Base-by-base conservation (phyloP, 2,797 vertebrate species). In the Spinus pinus region DNA sequence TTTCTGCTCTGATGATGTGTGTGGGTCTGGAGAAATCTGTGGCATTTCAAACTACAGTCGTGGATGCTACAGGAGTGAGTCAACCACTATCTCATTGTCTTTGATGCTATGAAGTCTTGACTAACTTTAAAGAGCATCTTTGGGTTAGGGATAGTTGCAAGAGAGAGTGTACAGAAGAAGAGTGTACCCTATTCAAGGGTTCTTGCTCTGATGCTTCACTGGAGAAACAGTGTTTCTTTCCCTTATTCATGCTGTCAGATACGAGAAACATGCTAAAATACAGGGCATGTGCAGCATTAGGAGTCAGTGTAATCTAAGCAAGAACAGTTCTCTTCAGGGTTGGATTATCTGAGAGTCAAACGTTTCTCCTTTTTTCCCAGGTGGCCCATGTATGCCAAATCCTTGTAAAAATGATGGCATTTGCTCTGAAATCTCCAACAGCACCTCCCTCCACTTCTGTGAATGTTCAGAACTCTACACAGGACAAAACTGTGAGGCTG, bases 31-130 rank as follows among this genome's bases (percentile, higher is more conserved):
- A 16, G 57, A 96, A 54, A 94, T 91, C 49, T 98, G 97, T 79
- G 69, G 50, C 18, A 57, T 92, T 50, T 90, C 92, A 62, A 95
- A 95, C 89, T 91, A 95, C 82, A 97, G 39, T 57, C 94, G 73
- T 25, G 98, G 97, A n/a, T 98, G 98, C 92, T 97, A 96, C 90
- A 89, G 46, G 16, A 82, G 97, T 98, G 83, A 97, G 97, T 95
- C 41, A 72, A 81, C 12, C 8, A 19, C 22, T 58, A 2, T 16
- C 44, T 14, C 12, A 13, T 33, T 81, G 24, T 49, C 53, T 88
- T 57, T 50, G 33, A 51, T 27, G 31, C 70, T 66, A 24, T 62
- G 24, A 81, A 73, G 23, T n/a, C 75, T 83, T 81, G 37, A 90
- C 4, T 80, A 64, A 33, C 22, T 71, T 92, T 47, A 24, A 57